Evolutionary conservation across 2,797 vertebrate genomes (phyloP), one percentile per base, ranked within the genome.

Genomic region (Cyprinodon diabolis): DNA sequence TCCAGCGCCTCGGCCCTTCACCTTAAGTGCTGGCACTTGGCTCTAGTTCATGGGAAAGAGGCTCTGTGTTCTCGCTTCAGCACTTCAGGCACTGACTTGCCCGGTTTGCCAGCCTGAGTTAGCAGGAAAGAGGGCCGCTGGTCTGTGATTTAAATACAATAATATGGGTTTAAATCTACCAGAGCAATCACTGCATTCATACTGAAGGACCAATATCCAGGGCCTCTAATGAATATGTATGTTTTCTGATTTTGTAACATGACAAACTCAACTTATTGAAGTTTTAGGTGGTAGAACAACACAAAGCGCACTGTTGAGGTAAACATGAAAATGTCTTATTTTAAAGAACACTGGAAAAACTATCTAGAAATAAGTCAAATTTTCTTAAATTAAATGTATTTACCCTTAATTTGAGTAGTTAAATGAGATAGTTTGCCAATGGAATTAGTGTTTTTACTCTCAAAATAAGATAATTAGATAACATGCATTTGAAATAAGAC

Each of bases 1-100:
- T 93, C 84, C 84, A 82, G 91, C 86, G 87, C 90, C 88, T 91
- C 89, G 86, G 92, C 92, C 93, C 92, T 94, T 94, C 93, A 95
- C 94, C 93, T 94, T 92, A 92, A 93, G 91, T 91, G 90, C 91
- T 90, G 93, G 86, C 90, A 91, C 90, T 93, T 90, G 90, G 93
- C 87, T 93, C 80, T 84, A 88, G 93, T 93, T 95, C 92, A 91
- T 83, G 89, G 90, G 91, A 88, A 91, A 89, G 90, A 91, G 88
- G 86, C 77, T 80, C 87, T 79, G 74, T 72, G 89, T 86, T 89
- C 91, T 90, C 87, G 86, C 92, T 90, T 81, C 86, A 87, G 82
- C 74, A 90, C 89, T 85, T 73, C 89, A 77, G 85, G 83, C 90
- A 60, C 86, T 90, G 84, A 87, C 84, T 84, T 77, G 84, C 88